Evolutionary conservation across 2,888 invertebrate species (phyloP).

Genomic region (Sphaerolaimus hirsutus): DNA sequence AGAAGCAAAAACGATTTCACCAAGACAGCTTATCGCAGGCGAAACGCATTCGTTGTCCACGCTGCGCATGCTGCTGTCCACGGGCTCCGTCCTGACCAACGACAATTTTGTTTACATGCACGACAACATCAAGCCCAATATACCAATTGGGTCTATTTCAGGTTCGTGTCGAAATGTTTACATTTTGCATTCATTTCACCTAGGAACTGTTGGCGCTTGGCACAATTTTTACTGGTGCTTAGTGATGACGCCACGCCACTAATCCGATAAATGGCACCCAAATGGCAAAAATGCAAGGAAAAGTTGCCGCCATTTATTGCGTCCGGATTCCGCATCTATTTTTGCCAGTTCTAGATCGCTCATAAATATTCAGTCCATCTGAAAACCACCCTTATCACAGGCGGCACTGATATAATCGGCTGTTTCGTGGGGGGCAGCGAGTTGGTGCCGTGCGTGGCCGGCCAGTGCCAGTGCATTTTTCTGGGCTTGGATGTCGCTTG

Average conservation of each 20-base stretch:
- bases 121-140: conserved; percentile 30
- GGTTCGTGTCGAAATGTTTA: conserved; percentile 17
- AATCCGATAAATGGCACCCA: too few species aligned
- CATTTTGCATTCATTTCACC: background rate
- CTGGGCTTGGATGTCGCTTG: conserved; percentile 30
- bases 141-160: conserved; percentile 32
- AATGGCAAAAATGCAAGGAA: too few species aligned
- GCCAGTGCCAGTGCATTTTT: conserved; percentile 34
- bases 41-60: conserved; percentile 28
- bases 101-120: conserved; percentile 35
- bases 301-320: too few species aligned
- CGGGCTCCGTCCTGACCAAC: conserved; percentile 34
- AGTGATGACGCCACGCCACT: too few species aligned
- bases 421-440: conserved; percentile 36
- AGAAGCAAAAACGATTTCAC: background rate
- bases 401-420: conserved; percentile 37
- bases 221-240: background rate
- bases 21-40: conserved; percentile 15
- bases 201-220: background rate
- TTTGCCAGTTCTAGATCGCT: too few species aligned
- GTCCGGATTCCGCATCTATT: too few species aligned
- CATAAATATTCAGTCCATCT: too few species aligned
- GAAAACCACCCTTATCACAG: too few species aligned
- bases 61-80: conserved; percentile 32
- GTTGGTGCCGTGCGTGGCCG: conserved; percentile 32